Conservation (phyloP, 23 tunicate species). For the Styela plicata region DNA sequence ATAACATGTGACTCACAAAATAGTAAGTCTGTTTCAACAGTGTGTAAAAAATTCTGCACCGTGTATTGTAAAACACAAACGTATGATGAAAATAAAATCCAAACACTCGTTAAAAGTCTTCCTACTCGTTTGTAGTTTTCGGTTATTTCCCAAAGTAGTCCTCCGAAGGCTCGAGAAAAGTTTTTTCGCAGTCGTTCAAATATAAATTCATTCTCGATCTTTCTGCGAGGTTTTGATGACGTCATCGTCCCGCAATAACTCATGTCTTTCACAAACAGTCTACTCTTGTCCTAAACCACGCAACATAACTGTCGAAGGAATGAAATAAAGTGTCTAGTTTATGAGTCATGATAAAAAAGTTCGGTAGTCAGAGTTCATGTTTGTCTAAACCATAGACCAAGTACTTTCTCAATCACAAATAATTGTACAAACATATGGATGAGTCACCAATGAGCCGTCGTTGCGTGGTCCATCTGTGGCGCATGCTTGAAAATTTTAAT, state of each 20-base stretch:
- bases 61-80: neutral
- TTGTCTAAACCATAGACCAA: too few relatives aligned
- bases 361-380: too few relatives aligned
- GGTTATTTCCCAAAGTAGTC: neutral
- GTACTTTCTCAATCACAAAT: too few relatives aligned
- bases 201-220: neutral
- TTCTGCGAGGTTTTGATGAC: neutral
- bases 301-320: too few relatives aligned
- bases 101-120: constrained; percentile 7
- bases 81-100: constrained; percentile 14
- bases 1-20: constrained; percentile 6
- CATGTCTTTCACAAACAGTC: neutral
- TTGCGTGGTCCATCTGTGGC: too few relatives aligned
- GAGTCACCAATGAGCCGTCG: too few relatives aligned
- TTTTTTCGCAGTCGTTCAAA: neutral
- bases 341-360: too few relatives aligned
- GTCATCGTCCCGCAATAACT: neutral
- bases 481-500: too few relatives aligned
- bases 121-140: constrained; percentile 14
- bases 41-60: neutral
- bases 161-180: neutral
- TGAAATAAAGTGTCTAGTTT: too few relatives aligned
- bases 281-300: neutral
- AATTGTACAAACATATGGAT: too few relatives aligned
- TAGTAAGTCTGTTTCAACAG: neutral